These are phyloP conservation scores for Polypedilum vanderplanki DNA, from an alignment of 1,140 invertebrate genomes.

Conservation along the genomic window DNA sequence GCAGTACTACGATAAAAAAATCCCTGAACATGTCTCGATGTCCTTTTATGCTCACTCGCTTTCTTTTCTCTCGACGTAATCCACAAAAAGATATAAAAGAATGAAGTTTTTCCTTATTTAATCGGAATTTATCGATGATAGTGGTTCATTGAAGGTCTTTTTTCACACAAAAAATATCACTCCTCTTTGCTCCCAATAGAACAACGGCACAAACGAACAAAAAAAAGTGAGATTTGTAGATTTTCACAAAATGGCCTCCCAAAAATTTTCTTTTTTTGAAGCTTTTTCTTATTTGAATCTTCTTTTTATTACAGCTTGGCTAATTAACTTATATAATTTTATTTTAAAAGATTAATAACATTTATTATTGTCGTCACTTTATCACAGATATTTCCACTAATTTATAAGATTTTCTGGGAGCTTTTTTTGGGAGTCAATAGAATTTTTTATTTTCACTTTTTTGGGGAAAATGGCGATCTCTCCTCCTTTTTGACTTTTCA, in stretches of 20 bases:
- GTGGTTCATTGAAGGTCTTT: background rate
- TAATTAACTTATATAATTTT: background rate
- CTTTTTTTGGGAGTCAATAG: background rate
- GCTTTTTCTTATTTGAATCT: background rate
- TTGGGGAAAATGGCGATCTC: no score
- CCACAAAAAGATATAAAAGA: background rate
- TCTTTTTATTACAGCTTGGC: background rate
- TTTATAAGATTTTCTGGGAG: background rate
- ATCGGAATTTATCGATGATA: background rate
- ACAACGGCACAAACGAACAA: background rate
- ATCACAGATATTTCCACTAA: constrained; percentile 19
- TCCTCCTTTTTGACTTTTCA: background rate
- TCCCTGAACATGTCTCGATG: constrained; percentile 18
- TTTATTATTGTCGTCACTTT: constrained; percentile 24
- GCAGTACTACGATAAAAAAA: background rate
- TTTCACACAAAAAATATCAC: background rate
- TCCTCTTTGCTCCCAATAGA: background rate
- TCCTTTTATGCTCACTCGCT: background rate
- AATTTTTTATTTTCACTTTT: constrained; percentile 3
- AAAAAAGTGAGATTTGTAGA: constrained; percentile 23
- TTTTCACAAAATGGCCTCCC: constrained; percentile 27
- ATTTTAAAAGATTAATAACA: background rate
- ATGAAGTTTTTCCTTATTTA: background rate
- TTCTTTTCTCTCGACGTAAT: background rate
- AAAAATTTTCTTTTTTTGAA: background rate